Percentiles rank a stretch among this genome's conserved stretches.
phyloP scores from a whole-genome alignment of 35 echinoderm and acorn worm species.

The Acanthaster planci region DNA sequence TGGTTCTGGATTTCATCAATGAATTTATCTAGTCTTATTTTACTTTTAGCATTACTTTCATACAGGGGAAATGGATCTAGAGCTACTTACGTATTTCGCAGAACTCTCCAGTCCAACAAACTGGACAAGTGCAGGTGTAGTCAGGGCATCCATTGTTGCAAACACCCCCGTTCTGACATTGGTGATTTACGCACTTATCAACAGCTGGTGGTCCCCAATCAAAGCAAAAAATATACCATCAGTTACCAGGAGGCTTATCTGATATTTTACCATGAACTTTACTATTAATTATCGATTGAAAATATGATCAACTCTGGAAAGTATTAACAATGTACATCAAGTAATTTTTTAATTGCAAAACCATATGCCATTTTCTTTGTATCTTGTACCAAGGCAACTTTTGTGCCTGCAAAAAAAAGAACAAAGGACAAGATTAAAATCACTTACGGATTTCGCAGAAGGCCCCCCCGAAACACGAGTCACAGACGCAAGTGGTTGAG shows the following conservation, averaged over 20 bases:
- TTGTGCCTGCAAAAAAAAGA: no score
- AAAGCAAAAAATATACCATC: background rate
- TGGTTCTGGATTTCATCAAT: background rate
- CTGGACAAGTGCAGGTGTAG: slow-evolving; percentile 57
- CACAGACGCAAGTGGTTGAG: slow-evolving; percentile 27
- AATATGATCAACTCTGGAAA: no score
- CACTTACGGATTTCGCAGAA: slow-evolving; percentile 47
- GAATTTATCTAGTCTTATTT: background rate
- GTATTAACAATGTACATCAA: no score
- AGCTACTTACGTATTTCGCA: slow-evolving; percentile 76
- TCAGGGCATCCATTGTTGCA: slow-evolving; percentile 58
- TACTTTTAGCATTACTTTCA: background rate
- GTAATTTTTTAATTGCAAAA: no score
- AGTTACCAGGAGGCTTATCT: no score
- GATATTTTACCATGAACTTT: no score
- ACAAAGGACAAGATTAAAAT: background rate
- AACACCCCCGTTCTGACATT: slow-evolving; percentile 72
- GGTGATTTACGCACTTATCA: slow-evolving; percentile 48
- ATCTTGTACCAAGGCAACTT: no score
- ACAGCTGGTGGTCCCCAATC: slow-evolving; percentile 34
- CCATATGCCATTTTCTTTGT: no score
- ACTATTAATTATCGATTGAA: no score
- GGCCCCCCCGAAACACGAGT: slow-evolving; percentile 38
- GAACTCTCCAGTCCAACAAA: slow-evolving; percentile 66
- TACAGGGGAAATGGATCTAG: background rate